A percentile compares a stretch with the other conserved stretches of the same genome.
These are phyloP conservation scores for Gryllus bimaculatus DNA, from an alignment of 1,140 invertebrate species.

Conservation along the genomic window DNA sequence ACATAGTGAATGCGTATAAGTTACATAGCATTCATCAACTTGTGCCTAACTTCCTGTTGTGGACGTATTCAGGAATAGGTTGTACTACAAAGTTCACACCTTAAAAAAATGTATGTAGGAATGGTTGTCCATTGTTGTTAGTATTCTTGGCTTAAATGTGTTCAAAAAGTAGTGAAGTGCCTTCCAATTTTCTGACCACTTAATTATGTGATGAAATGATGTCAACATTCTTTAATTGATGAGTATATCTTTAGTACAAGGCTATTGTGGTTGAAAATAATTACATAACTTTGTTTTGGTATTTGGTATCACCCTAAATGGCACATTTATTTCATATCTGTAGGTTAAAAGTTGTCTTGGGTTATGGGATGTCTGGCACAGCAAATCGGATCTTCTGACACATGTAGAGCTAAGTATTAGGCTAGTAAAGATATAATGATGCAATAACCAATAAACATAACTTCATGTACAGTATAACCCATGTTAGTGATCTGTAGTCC, in stretches of 20 bases:
- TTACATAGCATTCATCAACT: conserved; percentile 24
- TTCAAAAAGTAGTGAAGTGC: conserved; percentile 26
- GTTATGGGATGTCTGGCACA: conserved; percentile 21
- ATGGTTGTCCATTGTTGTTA: conserved; percentile 24
- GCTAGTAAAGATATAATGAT: conserved; percentile 19
- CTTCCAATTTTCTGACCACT: conserved; percentile 25
- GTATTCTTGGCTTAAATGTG: conserved; percentile 24
- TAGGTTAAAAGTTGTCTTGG: conserved; percentile 6
- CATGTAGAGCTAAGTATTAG: conserved; percentile 21
- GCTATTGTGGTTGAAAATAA: conserved; percentile 1
- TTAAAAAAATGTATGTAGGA: conserved; percentile 20
- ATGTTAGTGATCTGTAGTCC: background rate
- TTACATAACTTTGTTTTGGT: conserved; percentile 21
- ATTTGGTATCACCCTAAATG: conserved; percentile 24
- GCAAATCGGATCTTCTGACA: conserved; percentile 20
- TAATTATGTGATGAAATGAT: conserved; percentile 19
- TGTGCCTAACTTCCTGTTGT: conserved; percentile 22
- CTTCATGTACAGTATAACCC: background rate
- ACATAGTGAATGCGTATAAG: conserved; percentile 21
- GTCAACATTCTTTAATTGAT: conserved; percentile 20
- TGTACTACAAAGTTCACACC: conserved; percentile 22
- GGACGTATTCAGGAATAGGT: conserved; percentile 24
- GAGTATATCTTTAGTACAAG: conserved; percentile 19
- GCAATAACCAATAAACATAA: conserved; percentile 17
- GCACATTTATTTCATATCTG: conserved; percentile 23